Base-by-base conservation (phyloP, 2,888 invertebrate species). In the Sturmia bella region DNA sequence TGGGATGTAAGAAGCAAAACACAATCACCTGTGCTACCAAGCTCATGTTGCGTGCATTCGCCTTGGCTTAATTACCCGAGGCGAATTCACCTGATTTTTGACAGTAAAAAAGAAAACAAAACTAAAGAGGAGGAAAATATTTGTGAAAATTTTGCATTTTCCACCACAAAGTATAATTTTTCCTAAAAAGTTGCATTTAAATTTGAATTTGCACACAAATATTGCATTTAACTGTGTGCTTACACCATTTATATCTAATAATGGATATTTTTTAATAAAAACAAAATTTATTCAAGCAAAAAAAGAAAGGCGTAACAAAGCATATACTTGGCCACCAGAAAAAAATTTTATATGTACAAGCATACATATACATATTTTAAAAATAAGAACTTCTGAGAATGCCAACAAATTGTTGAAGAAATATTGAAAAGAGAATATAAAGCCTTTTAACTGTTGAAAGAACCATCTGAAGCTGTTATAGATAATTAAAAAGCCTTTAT, bases 231-330 rank as follows among this genome's bases (percentile, higher is more conserved):
- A 13, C 45, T 17, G 17, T 48, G 37, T 37, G 15, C 5, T 39
- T 32, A n/a, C 32, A 19, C 21, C 17, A 11, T 27, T 27, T 17
- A 13, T n/a, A 45, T 32, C 13, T 50, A 27, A 12, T 6, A 21
- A 45, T 78, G 66, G 6, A 2, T 7, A 17, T 24, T 72, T 19
- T 9, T 39, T 15, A 15, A 54, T 68, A 17, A 66, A 52, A 73
- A 45, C 19, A 3, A 32, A 1, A 59, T 43, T 54, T 11, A 2
- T 15, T 27, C 15, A 11, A 45, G 32, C 19, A 39, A 57, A 78
- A 78, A 76, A 82, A 56, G 63, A 45, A 74, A 82, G 82, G 78
- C 82, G 82, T 82, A 74, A 66, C 82, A 82, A 75, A 75, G 64
- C 57, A 66, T 52, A 50, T 39, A 64, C 59, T 63, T 77, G 73